A percentile compares a stretch with the other conserved stretches of the same genome.
phyloP scores from a whole-genome alignment of 2,113 vertebrate species.

The Ptyas mucosa region DNA sequence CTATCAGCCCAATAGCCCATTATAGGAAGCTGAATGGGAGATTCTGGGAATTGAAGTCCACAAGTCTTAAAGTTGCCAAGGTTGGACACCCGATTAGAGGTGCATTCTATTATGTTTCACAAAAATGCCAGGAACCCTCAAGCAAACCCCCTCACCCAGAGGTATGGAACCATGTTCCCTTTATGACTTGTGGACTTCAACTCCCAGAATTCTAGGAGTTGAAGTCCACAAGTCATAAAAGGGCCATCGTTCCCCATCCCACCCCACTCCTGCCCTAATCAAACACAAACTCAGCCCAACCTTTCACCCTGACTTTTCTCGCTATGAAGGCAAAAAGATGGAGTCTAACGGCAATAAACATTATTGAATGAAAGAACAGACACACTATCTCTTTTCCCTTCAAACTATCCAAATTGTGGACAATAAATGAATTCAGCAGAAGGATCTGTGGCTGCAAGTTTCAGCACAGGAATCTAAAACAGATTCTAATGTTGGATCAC shows the following conservation, averaged over 20 bases:
- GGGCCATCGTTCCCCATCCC: no score
- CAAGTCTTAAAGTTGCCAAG: neutral
- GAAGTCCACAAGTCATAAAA: no score
- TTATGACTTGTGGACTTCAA: no score
- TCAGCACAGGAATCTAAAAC: neutral
- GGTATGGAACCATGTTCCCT: no score
- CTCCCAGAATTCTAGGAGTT: no score
- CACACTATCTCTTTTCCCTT: neutral
- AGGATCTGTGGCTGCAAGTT: neutral
- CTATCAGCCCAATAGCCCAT: neutral
- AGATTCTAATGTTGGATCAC: neutral
- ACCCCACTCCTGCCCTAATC: neutral
- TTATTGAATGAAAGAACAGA: no score
- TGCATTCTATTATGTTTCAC: neutral
- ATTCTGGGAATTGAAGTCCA: no score
- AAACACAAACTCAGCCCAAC: neutral
- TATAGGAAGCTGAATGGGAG: neutral
- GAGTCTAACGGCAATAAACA: neutral
- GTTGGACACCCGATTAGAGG: neutral
- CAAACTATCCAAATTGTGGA: neutral
- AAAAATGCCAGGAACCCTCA: neutral
- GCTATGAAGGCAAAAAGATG: neutral
- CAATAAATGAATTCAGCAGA: neutral
- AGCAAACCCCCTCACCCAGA: neutral
- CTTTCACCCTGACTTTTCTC: neutral